Base-by-base conservation (phyloP, 2,888 invertebrate genomes). In the Leucozona laternaria region DNA sequence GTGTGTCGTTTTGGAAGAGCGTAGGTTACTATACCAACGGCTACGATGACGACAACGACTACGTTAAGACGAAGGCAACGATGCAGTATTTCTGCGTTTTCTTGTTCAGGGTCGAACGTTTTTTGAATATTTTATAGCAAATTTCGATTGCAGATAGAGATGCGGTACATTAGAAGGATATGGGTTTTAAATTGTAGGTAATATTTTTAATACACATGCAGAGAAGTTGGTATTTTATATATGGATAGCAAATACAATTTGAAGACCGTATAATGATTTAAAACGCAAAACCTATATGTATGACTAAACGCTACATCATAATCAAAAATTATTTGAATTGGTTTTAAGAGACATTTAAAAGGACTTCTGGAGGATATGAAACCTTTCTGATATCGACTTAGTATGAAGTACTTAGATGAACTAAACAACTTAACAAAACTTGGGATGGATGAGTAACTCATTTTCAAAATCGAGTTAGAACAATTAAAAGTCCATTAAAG, bases 101-200 rank as follows among this genome's bases (percentile, higher is more conserved):
- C 45, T 64, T 78, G 43, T 66, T 86, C 86, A 75, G 62, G 75
- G 71, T 58, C 73, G 82, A 48, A 82, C 78, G 82, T 64, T 79
- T 79, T 79, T 53, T 71, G 82, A 82, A 86, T 86, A 79, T 86
- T 79, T 53, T 82, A 86, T 82, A 13, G 72, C 31, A 37, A 50
- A 79, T 81, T 77, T 58, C 70, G 68, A 43, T 53, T 28, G 53
- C 37, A 68, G 68, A 68, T 53, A 22, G 70, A 70, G 70, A 70
- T 75, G 60, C 60, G 62, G 55, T 45, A 17, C n/a, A 45, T 50
- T 58, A 15, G 10, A 31, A 40, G 15, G 50, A 40, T 50, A 31
- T 31, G n/a, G 15, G 7, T 22, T 43, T 70, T 11, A 48, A 55
- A 55, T 50, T 57, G 25, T 45, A 68, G 55, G 25, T 45, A 68